Base-by-base conservation (phyloP, 1,140 invertebrate species). In the Ptiloglossa arizonensis region DNA sequence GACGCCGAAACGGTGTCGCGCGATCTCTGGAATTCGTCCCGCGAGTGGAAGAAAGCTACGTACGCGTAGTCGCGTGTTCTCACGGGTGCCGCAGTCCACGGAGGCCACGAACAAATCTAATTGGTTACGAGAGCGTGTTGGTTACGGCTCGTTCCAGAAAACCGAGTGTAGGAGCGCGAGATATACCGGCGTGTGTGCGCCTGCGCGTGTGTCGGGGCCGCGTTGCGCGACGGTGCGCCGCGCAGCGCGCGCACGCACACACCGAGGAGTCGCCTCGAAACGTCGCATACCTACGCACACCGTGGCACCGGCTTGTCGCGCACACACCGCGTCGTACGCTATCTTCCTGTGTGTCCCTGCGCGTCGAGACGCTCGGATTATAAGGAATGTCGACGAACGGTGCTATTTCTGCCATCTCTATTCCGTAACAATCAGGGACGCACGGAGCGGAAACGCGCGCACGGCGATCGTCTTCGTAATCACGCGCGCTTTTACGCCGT, bases 401-500 rank as follows among this genome's bases (percentile, higher is more conserved):
- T 54, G 75, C 75, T 77, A 77, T 77, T 77, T 77, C 67, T 77
- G 75, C 67, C 66, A 22, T 56, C 57, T 70, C 75, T 70, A 56
- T 77, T 63, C 75, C 46, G 67, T 70, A 71, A 70, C 74, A 71
- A 71, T 77, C 75, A 44, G 67, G 44, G 48, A 62, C 74, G 56
- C 54, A 54, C 19, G 11, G 52, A 76, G 13, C 24, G 59, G 24
- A 46, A 50, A 73, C 57, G 59, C n/a, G 15, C 32, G 70, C 62
- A 24, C 27, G 22, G n/a, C n/a, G n/a, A n/a, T n/a, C n/a, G n/a
- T n/a, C n/a, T n/a, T n/a, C n/a, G n/a, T n/a, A n/a, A n/a, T n/a
- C n/a, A n/a, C n/a, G n/a, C n/a, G n/a, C n/a, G n/a, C n/a, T n/a
- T n/a, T n/a, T n/a, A n/a, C n/a, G n/a, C n/a, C n/a, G n/a, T n/a